Conservation (phyloP, 2,797 vertebrate species). For the Myripristis jacobus region DNA sequence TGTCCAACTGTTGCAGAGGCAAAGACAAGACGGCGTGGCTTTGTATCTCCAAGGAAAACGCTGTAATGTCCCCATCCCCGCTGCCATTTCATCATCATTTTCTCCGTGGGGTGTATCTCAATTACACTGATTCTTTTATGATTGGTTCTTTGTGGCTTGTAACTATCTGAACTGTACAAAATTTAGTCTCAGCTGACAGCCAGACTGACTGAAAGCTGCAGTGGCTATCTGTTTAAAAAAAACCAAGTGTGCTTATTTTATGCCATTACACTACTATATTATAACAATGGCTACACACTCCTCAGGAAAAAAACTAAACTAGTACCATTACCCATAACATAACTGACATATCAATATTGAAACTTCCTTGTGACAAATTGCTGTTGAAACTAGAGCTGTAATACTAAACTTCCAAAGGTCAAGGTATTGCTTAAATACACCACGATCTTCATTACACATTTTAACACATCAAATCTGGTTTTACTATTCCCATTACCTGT, state of each 20-base stretch:
- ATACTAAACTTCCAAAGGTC: too few relatives aligned
- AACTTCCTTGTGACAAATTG: too few relatives aligned
- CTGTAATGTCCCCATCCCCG: too few relatives aligned
- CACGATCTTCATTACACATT: not conserved
- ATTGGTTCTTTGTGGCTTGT: not conserved
- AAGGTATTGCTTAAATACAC: too few relatives aligned
- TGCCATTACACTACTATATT: too few relatives aligned
- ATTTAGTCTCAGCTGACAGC: not conserved
- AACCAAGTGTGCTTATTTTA: not conserved
- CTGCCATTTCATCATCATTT: not conserved
- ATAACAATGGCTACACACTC: too few relatives aligned
- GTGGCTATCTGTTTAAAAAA: not conserved
- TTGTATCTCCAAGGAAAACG: not conserved
- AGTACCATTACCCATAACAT: too few relatives aligned
- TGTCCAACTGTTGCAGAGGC: slow-evolving; percentile 7
- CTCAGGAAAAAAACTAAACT: too few relatives aligned
- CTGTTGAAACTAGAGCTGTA: too few relatives aligned
- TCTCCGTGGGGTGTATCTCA: not conserved
- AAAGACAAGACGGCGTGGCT: slow-evolving; percentile 2
- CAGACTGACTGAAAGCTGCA: not conserved
- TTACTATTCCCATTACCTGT: slow-evolving; percentile 86
- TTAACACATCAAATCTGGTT: not conserved
- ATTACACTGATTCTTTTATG: not conserved
- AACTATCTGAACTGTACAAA: not conserved
- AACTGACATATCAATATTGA: too few relatives aligned